These are phyloP conservation scores for Aradophagus sp. DNA, from an alignment of 1,140 invertebrate genomes.

Conservation along the genomic window DNA sequence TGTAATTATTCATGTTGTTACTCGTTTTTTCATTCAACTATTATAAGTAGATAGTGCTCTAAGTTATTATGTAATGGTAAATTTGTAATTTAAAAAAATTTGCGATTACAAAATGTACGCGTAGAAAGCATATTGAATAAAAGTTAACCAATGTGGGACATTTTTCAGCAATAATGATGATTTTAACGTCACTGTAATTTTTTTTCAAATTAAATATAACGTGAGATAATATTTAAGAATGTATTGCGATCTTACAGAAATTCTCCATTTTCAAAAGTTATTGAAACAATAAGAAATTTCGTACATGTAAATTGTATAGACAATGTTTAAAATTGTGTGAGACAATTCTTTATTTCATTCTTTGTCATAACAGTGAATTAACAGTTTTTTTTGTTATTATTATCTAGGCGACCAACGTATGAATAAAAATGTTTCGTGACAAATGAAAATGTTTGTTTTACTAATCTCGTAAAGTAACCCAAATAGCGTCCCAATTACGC, in stretches of 20 bases:
- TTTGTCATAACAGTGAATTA: neutral
- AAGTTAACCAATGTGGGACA: neutral
- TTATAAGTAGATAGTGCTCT: conserved; percentile 12
- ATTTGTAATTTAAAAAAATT: conserved; percentile 16
- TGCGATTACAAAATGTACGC: conserved; percentile 2
- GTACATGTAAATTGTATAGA: conserved; percentile 4
- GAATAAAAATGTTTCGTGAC: too few relatives aligned
- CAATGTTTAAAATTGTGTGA: conserved; percentile 1
- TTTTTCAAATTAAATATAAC: too few relatives aligned
- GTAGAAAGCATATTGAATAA: neutral
- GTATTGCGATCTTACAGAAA: too few relatives aligned
- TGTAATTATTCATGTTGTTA: conserved; percentile 43
- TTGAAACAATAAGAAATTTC: too few relatives aligned
- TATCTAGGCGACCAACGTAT: too few relatives aligned
- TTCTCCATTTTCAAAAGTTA: too few relatives aligned
- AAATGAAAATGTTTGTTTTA: neutral
- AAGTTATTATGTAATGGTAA: conserved; percentile 8
- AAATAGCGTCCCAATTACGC: conserved; percentile 1
- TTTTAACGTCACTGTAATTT: too few relatives aligned
- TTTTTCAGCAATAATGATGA: too few relatives aligned
- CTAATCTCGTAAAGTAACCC: too few relatives aligned
- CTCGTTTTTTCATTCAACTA: conserved; percentile 21
- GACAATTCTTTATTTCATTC: conserved; percentile 4
- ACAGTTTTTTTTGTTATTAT: neutral
- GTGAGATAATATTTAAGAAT: too few relatives aligned